Percentiles rank a stretch among this genome's conserved stretches.
phyloP scores from a whole-genome alignment of 2,113 vertebrate genomes.

The Aptenodytes patagonicus region DNA sequence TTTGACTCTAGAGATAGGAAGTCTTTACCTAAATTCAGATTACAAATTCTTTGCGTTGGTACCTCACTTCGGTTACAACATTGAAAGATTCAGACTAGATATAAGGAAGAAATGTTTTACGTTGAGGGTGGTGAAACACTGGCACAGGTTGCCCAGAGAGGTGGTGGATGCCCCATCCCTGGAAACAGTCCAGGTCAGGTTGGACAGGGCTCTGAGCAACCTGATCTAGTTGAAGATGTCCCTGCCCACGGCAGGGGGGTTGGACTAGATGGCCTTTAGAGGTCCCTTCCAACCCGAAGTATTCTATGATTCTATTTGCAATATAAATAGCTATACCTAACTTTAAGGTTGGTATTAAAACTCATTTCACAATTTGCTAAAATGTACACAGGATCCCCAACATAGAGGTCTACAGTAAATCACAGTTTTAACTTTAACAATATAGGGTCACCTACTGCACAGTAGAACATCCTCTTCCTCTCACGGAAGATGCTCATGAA shows the following conservation, averaged over 20 bases:
- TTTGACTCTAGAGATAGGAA: background rate
- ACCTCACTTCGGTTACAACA: background rate
- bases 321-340: background rate
- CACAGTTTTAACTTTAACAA: background rate
- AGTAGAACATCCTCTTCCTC: background rate
- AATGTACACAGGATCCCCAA: background rate
- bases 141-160: too few relatives aligned
- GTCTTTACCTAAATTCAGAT: background rate
- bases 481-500: background rate
- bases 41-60: background rate
- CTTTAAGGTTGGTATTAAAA: background rate
- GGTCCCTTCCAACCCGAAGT: too few relatives aligned
- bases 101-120: too few relatives aligned
- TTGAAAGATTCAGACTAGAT: background rate
- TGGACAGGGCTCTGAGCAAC: too few relatives aligned
- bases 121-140: too few relatives aligned
- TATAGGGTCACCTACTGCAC: background rate
- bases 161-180: too few relatives aligned
- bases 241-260: too few relatives aligned
- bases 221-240: too few relatives aligned
- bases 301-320: background rate
- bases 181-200: too few relatives aligned
- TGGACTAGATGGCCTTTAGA: too few relatives aligned
- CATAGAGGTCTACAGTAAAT: background rate
- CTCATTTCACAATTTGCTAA: background rate